A percentile compares a stretch with the other conserved stretches of the same genome.
phyloP scores from a whole-genome alignment of 2,888 invertebrate species.

The Drosophila diplacantha region DNA sequence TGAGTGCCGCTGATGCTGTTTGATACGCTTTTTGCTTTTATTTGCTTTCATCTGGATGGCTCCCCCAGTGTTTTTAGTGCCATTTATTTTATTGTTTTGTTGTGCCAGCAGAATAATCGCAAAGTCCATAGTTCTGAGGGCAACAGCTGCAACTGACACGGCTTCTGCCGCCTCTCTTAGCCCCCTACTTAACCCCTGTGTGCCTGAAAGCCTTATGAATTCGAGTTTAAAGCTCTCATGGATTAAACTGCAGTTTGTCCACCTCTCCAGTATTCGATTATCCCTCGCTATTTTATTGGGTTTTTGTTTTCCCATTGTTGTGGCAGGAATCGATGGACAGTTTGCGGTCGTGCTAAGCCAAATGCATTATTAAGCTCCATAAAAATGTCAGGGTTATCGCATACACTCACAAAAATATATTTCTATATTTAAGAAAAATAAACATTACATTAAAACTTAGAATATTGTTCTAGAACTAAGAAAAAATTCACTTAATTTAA shows the following conservation, averaged over 20 bases:
- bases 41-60: conserved; percentile 1
- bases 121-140: conserved; percentile 23
- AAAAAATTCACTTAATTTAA: too few relatives aligned
- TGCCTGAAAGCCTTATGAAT: conserved; percentile 29
- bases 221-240: conserved; percentile 25
- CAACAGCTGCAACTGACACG: conserved; percentile 30
- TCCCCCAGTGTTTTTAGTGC: conserved; percentile 3
- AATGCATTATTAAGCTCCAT: conserved; percentile 40
- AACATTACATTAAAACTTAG: too few relatives aligned
- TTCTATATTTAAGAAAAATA: too few relatives aligned
- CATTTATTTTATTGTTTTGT: conserved; percentile 25
- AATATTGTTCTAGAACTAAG: too few relatives aligned
- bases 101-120: conserved; percentile 28
- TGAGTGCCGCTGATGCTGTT: not conserved
- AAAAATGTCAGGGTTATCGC: conserved; percentile 30
- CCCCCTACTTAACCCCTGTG: conserved; percentile 13
- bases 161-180: not conserved
- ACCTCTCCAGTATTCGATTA: not conserved
- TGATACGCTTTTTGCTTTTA: not conserved
- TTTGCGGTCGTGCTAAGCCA: conserved; percentile 33
- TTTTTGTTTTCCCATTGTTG: not conserved
- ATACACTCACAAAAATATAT: not conserved
- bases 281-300: not conserved
- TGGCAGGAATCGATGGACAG: conserved; percentile 19
- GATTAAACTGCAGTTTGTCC: conserved; percentile 21